These are phyloP conservation scores for Nylanderia fulva DNA, from an alignment of 1,140 invertebrate species.

Conservation along the genomic window DNA sequence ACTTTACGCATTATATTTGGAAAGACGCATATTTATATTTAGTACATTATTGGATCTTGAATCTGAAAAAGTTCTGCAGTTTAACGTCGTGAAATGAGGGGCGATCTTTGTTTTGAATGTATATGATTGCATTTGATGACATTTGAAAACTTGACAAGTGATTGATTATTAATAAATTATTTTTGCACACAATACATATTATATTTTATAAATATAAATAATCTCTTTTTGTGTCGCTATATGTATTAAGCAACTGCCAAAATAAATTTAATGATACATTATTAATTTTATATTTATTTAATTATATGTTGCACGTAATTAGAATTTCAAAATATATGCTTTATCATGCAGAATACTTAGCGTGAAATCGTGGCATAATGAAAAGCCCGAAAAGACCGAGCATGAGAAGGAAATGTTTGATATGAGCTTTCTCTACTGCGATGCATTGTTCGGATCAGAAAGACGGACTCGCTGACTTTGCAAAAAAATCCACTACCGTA, in stretches of 20 bases:
- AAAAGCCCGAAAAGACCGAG: conserved; percentile 14
- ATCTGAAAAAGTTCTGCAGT: neutral
- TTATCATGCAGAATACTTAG: neutral
- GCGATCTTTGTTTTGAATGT: neutral
- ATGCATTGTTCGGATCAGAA: conserved; percentile 35
- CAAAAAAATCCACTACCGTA: conserved; percentile 37
- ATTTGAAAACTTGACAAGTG: neutral
- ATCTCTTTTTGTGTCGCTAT: no score
- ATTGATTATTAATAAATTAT: conserved; percentile 16
- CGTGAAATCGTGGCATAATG: conserved; percentile 22
- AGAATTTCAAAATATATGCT: neutral
- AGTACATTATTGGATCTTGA: no score
- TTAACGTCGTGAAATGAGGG: neutral
- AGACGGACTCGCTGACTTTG: conserved; percentile 48
- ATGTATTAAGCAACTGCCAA: no score
- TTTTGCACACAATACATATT: neutral
- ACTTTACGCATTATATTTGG: neutral
- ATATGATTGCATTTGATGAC: neutral
- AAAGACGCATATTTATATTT: neutral
- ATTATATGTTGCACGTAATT: neutral
- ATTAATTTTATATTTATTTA: neutral
- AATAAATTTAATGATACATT: neutral
- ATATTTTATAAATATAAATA: neutral
- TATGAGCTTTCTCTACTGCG: neutral
- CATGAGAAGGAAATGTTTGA: neutral